Conservation (phyloP, 2,113 vertebrate species). For the Dipodomys merriami region DNA sequence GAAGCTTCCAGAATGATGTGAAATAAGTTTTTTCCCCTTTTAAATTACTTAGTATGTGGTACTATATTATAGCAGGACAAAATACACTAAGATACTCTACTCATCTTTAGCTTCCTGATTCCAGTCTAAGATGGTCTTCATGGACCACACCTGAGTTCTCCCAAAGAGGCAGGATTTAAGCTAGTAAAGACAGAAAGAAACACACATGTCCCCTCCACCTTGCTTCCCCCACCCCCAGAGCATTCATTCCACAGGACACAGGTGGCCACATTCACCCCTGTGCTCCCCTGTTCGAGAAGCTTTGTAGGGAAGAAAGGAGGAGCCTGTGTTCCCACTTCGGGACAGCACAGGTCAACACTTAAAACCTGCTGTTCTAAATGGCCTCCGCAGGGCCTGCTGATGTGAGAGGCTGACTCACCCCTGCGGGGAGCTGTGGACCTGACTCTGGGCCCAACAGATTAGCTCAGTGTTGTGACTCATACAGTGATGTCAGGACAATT, state of each 20-base stretch:
- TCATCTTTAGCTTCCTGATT: neutral
- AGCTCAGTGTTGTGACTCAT: slow-evolving; percentile 76
- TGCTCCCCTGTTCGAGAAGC: neutral
- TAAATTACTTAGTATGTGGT: too few species aligned
- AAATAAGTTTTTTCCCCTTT: neutral
- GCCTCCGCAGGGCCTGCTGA: neutral
- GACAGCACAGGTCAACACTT: neutral
- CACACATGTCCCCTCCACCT: neutral
- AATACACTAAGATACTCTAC: neutral
- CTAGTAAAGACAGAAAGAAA: neutral
- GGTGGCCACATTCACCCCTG: too few species aligned
- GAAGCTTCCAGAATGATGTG: neutral
- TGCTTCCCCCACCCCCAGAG: accelerated
- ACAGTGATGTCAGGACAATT: slow-evolving; percentile 64
- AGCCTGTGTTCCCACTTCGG: neutral
- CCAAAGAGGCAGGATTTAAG: neutral
- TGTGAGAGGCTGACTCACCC: slow-evolving; percentile 53
- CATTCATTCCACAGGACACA: neutral
- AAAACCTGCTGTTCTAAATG: neutral
- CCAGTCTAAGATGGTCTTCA: neutral
- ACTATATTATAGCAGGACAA: neutral
- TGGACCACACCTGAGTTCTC: neutral
- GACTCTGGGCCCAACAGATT: slow-evolving; percentile 49
- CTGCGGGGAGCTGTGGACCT: neutral
- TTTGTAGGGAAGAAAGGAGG: accelerated